These are phyloP conservation scores for Boloria euphrosyne DNA, from an alignment of 2,888 invertebrate species.

Conservation along the genomic window DNA sequence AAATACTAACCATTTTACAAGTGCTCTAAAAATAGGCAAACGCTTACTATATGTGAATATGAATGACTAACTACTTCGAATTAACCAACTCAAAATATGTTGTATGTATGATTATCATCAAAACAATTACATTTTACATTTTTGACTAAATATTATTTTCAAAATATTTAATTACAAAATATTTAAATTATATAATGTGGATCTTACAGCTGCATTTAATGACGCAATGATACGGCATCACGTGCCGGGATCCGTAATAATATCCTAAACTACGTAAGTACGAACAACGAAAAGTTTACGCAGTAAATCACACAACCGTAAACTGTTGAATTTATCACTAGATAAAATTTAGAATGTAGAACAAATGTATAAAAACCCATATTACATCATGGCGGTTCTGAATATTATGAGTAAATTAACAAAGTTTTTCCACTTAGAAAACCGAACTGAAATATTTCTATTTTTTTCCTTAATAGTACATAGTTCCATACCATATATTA, in stretches of 20 bases:
- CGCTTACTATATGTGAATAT: too few species aligned
- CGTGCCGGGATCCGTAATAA: constrained; percentile 42
- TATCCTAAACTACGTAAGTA: constrained; percentile 27
- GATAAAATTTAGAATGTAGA: not conserved
- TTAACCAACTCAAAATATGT: too few species aligned
- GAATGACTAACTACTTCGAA: too few species aligned
- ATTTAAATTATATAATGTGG: constrained; percentile 24
- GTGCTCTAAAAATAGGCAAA: too few species aligned
- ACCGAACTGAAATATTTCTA: too few species aligned
- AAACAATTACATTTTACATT: too few species aligned
- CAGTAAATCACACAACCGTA: constrained; percentile 36
- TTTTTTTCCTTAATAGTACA: too few species aligned
- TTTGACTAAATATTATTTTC: too few species aligned
- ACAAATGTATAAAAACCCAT: constrained; percentile 7
- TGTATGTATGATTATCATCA: too few species aligned
- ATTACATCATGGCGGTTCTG: constrained; percentile 4
- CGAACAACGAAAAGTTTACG: constrained; percentile 37
- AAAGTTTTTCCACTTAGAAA: too few species aligned
- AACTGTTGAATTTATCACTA: constrained; percentile 28
- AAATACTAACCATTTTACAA: too few species aligned
- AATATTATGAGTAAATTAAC: not conserved
- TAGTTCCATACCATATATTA: too few species aligned
- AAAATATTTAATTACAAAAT: not conserved
- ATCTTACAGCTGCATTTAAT: constrained; percentile 37
- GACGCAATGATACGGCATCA: constrained; percentile 41